Conservation (phyloP, 2,113 vertebrate genomes). For the Laticauda laticaudata region DNA sequence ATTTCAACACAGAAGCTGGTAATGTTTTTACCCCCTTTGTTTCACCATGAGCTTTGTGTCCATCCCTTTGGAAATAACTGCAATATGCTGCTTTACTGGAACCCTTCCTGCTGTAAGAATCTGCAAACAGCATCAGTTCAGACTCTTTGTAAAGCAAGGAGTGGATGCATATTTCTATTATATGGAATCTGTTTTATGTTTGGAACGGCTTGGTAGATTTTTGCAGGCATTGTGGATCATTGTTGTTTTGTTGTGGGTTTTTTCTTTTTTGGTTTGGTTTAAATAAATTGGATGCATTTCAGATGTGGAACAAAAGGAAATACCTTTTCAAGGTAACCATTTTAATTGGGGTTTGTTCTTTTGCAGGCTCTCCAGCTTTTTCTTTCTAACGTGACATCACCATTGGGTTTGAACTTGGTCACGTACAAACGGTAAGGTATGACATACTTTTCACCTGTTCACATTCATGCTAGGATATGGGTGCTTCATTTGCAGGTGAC, state of each 20-base stretch:
- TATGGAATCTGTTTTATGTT: constrained; percentile 27
- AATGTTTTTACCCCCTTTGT: constrained; percentile 53
- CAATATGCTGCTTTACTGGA: constrained; percentile 42
- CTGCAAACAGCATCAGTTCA: constrained; percentile 6
- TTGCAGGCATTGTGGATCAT: neutral
- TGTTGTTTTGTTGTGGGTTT: neutral
- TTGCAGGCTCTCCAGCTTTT: constrained; percentile 64
- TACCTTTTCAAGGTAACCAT: neutral
- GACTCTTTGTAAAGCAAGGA: constrained; percentile 42
- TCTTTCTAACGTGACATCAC: constrained; percentile 43
- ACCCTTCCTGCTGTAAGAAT: constrained; percentile 39
- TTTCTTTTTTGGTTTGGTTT: neutral
- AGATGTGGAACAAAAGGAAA: constrained; percentile 5
- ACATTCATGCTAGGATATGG: neutral
- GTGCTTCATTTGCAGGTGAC: neutral
- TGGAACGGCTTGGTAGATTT: neutral
- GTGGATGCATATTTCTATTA: constrained; percentile 40
- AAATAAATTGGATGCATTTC: neutral
- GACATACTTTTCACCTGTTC: constrained; percentile 47
- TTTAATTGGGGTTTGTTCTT: constrained; percentile 50
- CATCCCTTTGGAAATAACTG: constrained; percentile 30
- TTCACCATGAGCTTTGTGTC: constrained; percentile 52
- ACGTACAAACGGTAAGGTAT: constrained; percentile 68
- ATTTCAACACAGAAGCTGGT: constrained; percentile 62
- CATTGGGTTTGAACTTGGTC: constrained; percentile 62